Conservation (phyloP, 2,797 vertebrate species). For the Pseudochirops cupreus region DNA sequence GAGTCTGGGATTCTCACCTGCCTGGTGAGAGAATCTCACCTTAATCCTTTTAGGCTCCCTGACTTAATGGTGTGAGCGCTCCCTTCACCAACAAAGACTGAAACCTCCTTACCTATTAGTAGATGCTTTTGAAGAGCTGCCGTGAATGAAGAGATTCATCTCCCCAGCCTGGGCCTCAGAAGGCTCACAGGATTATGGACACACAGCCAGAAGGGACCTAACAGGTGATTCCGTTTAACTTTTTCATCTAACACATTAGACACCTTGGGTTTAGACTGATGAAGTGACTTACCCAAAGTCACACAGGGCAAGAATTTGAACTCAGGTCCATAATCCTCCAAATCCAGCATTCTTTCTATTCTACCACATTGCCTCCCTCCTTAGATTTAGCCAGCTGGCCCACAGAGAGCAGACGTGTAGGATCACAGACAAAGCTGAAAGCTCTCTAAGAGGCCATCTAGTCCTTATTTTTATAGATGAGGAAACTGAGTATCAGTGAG, state of each 20-base stretch:
- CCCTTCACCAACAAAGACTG: neutral
- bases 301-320: neutral
- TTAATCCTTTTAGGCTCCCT: neutral
- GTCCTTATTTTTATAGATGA: neutral
- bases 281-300: neutral
- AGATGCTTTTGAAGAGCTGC: neutral
- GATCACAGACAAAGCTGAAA: neutral
- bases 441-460: neutral
- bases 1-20: conserved; percentile 11
- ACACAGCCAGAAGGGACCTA: neutral
- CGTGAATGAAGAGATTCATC: neutral
- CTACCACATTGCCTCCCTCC: neutral
- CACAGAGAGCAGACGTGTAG: neutral
- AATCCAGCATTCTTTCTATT: neutral
- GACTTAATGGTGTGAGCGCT: neutral
- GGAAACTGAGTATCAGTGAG: neutral
- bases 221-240: neutral
- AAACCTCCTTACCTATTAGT: neutral
- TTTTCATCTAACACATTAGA: neutral
- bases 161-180: neutral
- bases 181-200: neutral
- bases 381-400: neutral
- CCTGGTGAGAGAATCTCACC: neutral
- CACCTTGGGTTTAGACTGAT: neutral
- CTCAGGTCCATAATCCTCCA: neutral